Evolutionary conservation across 2,888 invertebrate genomes (phyloP).

Genomic region (Trissolcus brochymenae): DNA sequence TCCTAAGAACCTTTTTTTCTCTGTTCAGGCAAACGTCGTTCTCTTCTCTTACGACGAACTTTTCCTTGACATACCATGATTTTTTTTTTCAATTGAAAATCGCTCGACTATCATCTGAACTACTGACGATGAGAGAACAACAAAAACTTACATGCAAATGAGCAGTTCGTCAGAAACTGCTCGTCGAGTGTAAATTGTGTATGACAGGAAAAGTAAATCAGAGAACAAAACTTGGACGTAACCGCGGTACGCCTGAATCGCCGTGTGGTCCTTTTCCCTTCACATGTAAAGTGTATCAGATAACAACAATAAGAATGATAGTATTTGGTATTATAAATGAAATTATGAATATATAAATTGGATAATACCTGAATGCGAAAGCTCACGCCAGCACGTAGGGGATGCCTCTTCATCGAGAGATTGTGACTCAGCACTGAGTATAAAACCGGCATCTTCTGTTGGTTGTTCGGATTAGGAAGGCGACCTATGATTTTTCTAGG

Average conservation of each 20-base stretch:
- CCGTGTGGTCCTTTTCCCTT: constrained; percentile 22
- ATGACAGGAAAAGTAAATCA: constrained; percentile 42
- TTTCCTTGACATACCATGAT: constrained; percentile 22
- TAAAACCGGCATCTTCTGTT: constrained; percentile 76
- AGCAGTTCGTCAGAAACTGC: constrained; percentile 20
- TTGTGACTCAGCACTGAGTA: constrained; percentile 75
- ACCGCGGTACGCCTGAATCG: constrained; percentile 16
- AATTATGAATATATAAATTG: constrained; percentile 79
- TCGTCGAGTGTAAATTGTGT: constrained; percentile 15
- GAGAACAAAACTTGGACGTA: constrained; percentile 36
- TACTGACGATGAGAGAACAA: constrained; percentile 51
- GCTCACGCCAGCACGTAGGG: constrained; percentile 76
- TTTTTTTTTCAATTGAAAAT: constrained; percentile 12
- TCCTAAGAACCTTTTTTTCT: constrained; percentile 68
- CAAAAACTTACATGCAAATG: constrained; percentile 48
- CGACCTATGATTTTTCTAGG: constrained; percentile 75
- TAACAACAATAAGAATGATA: constrained; percentile 71
- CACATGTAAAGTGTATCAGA: constrained; percentile 67
- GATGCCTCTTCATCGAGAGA: constrained; percentile 75
- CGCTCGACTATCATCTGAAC: constrained; percentile 37
- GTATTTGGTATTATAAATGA: constrained; percentile 74
- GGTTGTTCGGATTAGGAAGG: constrained; percentile 76
- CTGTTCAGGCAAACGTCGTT: constrained; percentile 62
- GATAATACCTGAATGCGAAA: constrained; percentile 80
- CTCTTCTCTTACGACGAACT: constrained; percentile 33